These are phyloP conservation scores for Bradypodion pumilum DNA, from an alignment of 2,797 vertebrate species.

Conservation along the genomic window DNA sequence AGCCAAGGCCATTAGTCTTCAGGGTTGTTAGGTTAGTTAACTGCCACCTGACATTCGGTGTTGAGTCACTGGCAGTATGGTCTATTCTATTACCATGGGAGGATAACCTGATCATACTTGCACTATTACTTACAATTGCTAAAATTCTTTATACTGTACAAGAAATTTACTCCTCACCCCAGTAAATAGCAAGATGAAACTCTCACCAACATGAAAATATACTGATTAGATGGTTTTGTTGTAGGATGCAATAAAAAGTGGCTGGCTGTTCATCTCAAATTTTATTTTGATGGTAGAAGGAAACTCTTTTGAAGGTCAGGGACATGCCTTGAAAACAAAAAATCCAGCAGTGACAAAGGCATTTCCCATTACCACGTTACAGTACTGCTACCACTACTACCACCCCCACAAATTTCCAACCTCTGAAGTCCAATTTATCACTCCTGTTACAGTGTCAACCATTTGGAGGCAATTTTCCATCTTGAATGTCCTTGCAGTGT, in stretches of 20 bases:
- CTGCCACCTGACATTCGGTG: no score
- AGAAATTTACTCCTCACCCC: no score
- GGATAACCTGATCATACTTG: no score
- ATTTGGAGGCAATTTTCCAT: neutral
- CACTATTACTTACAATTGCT: no score
- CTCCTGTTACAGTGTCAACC: neutral
- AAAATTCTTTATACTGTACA: no score
- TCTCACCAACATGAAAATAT: neutral
- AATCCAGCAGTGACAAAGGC: neutral
- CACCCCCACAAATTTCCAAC: neutral
- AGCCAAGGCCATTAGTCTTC: no score
- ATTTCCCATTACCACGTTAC: neutral
- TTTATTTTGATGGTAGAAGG: neutral
- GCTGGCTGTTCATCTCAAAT: neutral
- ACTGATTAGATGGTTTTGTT: neutral
- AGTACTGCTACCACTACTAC: no score
- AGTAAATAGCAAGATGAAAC: neutral
- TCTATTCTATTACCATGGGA: no score
- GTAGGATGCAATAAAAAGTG: neutral
- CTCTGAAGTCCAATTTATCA: neutral
- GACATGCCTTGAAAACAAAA: neutral
- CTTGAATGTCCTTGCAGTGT: neutral
- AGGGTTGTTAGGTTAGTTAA: no score
- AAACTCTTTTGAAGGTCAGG: neutral
- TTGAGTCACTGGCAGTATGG: no score